These are phyloP conservation scores for Dicycla oo DNA, from an alignment of 2,888 invertebrate species.

Conservation along the genomic window DNA sequence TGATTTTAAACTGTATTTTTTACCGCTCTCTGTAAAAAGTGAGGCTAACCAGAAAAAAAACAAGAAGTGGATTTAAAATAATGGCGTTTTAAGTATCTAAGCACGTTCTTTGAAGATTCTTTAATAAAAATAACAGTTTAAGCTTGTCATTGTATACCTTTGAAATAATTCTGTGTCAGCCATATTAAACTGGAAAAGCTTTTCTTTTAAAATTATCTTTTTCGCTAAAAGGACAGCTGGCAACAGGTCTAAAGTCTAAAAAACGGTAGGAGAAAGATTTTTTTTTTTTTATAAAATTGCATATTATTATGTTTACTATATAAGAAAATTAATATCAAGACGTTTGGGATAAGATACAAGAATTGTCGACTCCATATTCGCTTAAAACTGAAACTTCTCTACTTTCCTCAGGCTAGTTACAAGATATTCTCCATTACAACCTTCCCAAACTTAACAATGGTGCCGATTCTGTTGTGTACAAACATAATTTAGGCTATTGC, in stretches of 20 bases:
- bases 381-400: neutral
- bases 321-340: conserved; percentile 9
- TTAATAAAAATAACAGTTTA: conserved; percentile 23
- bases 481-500: too few relatives aligned
- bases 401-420: neutral
- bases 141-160: conserved; percentile 6
- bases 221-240: neutral
- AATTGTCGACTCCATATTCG: neutral
- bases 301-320: conserved; percentile 15
- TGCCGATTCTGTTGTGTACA: too few relatives aligned
- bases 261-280: neutral
- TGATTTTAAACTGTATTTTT: conserved; percentile 20
- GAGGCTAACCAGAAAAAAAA: conserved; percentile 20
- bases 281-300: conserved; percentile 18
- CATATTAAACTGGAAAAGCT: conserved; percentile 11
- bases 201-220: conserved; percentile 7
- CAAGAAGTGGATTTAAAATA: conserved; percentile 19
- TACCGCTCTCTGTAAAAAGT: conserved; percentile 12
- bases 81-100: conserved; percentile 21
- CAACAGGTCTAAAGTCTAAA: neutral
- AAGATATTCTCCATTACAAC: neutral
- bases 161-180: neutral
- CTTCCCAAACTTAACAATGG: neutral
- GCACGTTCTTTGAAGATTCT: conserved; percentile 35
- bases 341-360: neutral